Conservation (phyloP, 2,113 vertebrate species). For the Nibea coibor region DNA sequence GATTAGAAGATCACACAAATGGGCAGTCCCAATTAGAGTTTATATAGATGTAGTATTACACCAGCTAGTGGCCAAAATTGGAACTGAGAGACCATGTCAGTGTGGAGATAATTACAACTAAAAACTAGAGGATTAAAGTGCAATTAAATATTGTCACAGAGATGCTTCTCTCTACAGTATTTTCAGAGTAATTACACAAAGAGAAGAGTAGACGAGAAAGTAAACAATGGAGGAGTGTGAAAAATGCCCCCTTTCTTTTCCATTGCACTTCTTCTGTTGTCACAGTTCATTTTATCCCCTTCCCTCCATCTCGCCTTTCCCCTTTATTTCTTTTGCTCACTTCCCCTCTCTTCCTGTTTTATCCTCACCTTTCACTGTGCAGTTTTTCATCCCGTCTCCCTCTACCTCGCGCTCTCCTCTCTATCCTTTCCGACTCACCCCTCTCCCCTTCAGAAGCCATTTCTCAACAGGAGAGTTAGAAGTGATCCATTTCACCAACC, state of each 20-base stretch:
- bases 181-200: conserved; percentile 40
- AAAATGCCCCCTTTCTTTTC: background rate
- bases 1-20: conserved; percentile 47
- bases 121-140: conserved; percentile 22
- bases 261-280: background rate
- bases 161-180: background rate
- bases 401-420: conserved; percentile 12
- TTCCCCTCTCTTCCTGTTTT: conserved; percentile 3
- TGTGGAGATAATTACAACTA: conserved; percentile 17
- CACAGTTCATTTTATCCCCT: background rate
- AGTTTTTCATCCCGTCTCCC: conserved; percentile 4
- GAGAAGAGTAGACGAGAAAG: background rate
- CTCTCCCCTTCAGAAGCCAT: conserved; percentile 49
- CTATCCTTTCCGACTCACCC: conserved; percentile 28
- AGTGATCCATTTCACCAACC: conserved; percentile 72
- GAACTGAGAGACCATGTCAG: conserved; percentile 35
- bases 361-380: background rate
- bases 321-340: background rate
- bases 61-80: conserved; percentile 54
- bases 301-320: background rate
- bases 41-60: conserved; percentile 39
- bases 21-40: conserved; percentile 35
- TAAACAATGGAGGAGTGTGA: conserved; percentile 15
- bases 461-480: conserved; percentile 64
- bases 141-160: conserved; percentile 44